A percentile compares a stretch with the other conserved stretches of the same genome.
These are phyloP conservation scores for Crotalus horridus DNA, from an alignment of 2,113 vertebrate species.

Conservation along the genomic window DNA sequence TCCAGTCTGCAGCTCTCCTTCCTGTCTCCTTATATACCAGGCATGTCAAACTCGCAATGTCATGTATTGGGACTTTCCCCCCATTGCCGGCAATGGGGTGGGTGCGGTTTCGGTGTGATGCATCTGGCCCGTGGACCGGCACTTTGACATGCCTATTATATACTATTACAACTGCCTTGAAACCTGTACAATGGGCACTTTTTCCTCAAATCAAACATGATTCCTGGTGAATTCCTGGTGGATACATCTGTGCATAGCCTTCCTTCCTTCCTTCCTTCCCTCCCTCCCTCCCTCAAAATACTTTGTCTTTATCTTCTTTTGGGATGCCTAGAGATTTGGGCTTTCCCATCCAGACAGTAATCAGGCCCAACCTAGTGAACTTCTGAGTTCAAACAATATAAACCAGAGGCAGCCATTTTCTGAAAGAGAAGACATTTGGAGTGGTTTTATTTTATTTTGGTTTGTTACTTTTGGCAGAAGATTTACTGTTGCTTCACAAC, in stretches of 20 bases:
- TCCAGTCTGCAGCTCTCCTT: neutral
- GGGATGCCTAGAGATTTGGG: neutral
- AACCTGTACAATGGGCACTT: neutral
- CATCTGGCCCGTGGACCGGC: too few species aligned
- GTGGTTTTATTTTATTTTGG: neutral
- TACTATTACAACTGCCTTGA: neutral
- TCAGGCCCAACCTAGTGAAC: neutral
- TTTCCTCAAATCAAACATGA: neutral
- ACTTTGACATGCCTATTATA: too few species aligned
- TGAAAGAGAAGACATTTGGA: neutral
- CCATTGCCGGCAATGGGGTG: too few species aligned
- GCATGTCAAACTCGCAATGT: too few species aligned
- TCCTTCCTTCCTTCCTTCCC: too few species aligned
- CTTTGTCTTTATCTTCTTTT: neutral
- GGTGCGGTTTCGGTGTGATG: too few species aligned
- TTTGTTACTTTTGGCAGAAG: neutral
- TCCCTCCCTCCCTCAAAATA: neutral
- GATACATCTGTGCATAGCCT: neutral
- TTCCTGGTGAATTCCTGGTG: neutral
- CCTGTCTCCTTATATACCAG: too few species aligned
- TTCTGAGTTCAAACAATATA: neutral
- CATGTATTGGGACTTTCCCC: too few species aligned
- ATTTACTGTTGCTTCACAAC: neutral
- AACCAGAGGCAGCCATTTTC: neutral
- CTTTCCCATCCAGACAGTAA: neutral